Base-by-base conservation (phyloP, 2,888 invertebrate genomes). In the Augochlorella aurata region DNA sequence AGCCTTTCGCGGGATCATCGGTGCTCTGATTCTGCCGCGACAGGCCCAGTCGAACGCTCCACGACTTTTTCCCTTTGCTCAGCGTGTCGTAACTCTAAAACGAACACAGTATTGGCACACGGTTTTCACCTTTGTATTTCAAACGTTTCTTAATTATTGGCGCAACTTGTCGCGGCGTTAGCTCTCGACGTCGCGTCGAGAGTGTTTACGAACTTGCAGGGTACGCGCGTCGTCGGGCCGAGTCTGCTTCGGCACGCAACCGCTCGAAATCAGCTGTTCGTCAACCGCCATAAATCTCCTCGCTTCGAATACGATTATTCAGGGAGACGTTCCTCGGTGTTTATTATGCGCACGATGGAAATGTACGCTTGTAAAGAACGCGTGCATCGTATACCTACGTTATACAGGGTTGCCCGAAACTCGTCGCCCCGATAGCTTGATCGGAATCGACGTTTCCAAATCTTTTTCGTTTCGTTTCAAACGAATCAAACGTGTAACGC, bases 1-100 rank as follows among this genome's bases (percentile, higher is more conserved):
- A 93, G 18, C 90, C 91, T 75, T 89, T 90, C 21, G 85, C 80
- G 54, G 88, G 75, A 74, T 90, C 90, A 74, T 94, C 88, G 49
- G 84, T 84, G 83, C 95, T 95, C 82, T 93, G 94, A 74, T 78
- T 90, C 90, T 94, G 94, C 83, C 94, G 94, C 74, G 94, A 94
- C 83, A 96, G 93, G 90, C 96, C 96, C 92, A 96, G 94, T 91
- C 96, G 95, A 85, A 96, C 96, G 93, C 96, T 96, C 96, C 96
- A 96, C 82, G 95, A 94, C 94, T 96, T 96, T 94, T 96, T 96
- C 83, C 95, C 94, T 86, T 95, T 94, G 85, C 95, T 94, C 85
- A 87, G 77, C 8, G 88, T 87, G 87, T 94, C 95, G 91, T 95
- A 95, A 77, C 89, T 92, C 90, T 93, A 89, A 14, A 86, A 73